Base-by-base conservation (phyloP, 1,140 invertebrate species). In the Zaprionus camerounensis region DNA sequence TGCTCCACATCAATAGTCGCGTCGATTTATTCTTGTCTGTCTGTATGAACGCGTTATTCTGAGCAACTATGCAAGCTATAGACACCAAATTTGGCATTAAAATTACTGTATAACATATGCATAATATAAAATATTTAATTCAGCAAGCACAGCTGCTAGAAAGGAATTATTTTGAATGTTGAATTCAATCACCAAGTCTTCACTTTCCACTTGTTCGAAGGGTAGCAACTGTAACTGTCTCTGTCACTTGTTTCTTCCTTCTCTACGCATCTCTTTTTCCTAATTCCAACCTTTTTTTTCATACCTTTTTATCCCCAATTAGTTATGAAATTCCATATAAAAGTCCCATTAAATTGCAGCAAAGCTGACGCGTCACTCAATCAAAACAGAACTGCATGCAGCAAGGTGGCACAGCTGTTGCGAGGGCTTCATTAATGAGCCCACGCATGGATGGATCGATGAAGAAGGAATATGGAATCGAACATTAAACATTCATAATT, bases 401-500 rank as follows among this genome's bases (percentile, higher is more conserved):
- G 38, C 38, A 46, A 46, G 41, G n/a, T 46, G 46, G 38, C 65
- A 62, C 71, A 74, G 46, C 66, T 78, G 76, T 70, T 78, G 13
- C 31, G 6, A 51, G 17, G 15, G n/a, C n/a, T 17, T 46, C 49
- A 59, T 66, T 62, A 66, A 76, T 71, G 69, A 46, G 41, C 7
- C n/a, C n/a, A 15, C 36, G 36, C 41, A 74, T 20, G 26, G 3
- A 24, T 51, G 46, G 46, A 51, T 22, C 20, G n/a, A 36, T 12
- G 22, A 24, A 26, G 58, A 61, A 51, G 11, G 20, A 49, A 57
- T 57, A 61, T 34, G 11, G 11, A 49, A 57, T 57, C 38, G 49
- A 46, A 36, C 24, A 53, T 17, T 31, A 62, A 63, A 78, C 55
- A 71, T 78, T 49, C 61, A 76, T 76, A 78, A 76, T 76, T 71